These are phyloP conservation scores for Littorina saxatilis DNA, from an alignment of 1,140 invertebrate genomes.

Conservation along the genomic window DNA sequence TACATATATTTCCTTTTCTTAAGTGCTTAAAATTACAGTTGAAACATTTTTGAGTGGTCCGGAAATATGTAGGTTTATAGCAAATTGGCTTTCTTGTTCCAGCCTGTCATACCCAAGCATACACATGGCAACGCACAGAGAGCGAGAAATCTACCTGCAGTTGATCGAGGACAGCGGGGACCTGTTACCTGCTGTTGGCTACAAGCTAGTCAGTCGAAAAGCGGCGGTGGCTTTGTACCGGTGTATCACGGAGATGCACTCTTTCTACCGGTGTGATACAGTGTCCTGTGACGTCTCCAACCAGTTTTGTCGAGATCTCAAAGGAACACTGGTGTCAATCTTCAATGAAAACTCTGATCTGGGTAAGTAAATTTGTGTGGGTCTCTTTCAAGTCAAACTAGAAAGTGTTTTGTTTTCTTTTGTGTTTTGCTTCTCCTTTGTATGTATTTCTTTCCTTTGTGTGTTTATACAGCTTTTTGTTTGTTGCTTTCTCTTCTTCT, in stretches of 20 bases:
- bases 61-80: too few relatives aligned
- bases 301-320: slow-evolving; percentile 91
- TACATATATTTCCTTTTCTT: too few relatives aligned
- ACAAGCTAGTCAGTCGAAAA: slow-evolving; percentile 87
- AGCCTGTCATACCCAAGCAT: slow-evolving; percentile 91
- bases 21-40: too few relatives aligned
- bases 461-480: not conserved
- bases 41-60: too few relatives aligned
- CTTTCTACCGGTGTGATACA: slow-evolving; percentile 94
- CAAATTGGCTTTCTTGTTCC: too few relatives aligned
- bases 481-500: too few relatives aligned
- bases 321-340: slow-evolving; percentile 90
- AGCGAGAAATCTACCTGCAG: slow-evolving; percentile 85
- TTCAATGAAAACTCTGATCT: slow-evolving; percentile 92
- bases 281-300: slow-evolving; percentile 90
- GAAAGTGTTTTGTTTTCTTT: not conserved
- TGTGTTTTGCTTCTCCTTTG: not conserved
- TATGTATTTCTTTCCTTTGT: not conserved
- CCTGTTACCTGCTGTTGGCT: slow-evolving; percentile 81
- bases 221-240: slow-evolving; percentile 88
- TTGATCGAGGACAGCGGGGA: slow-evolving; percentile 80
- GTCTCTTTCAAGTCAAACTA: not conserved
- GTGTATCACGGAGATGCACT: slow-evolving; percentile 93
- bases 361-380: slow-evolving; percentile 69
- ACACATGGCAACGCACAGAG: slow-evolving; percentile 85